Percentiles rank a stretch among this genome's conserved stretches.
Evolutionary conservation across 2,113 vertebrate species (phyloP).

Genomic region (Serilophus lunatus): DNA sequence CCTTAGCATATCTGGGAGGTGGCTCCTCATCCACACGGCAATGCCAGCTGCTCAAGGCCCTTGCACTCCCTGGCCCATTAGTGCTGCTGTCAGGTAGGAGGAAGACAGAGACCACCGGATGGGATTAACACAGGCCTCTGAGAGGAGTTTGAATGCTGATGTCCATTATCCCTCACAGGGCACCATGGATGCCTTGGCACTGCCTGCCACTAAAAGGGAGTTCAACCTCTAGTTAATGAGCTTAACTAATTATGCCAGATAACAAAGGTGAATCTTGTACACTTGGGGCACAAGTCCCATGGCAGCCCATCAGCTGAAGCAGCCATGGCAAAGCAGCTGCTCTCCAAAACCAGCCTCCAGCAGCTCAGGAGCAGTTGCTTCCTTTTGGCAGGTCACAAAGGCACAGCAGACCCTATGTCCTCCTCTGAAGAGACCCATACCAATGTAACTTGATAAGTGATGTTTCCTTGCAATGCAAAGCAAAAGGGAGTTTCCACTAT

Average conservation of each 20-base stretch:
- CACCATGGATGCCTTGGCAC: not conserved
- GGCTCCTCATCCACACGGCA: not conserved
- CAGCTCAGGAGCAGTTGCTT: not conserved
- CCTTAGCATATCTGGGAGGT: not conserved
- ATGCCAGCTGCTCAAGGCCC: not conserved
- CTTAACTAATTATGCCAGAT: not conserved
- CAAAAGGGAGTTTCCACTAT: not conserved
- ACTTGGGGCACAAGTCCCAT: not conserved
- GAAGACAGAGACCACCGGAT: not conserved
- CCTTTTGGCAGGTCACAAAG: not conserved
- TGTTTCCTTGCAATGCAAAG: not conserved
- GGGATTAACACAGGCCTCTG: not conserved
- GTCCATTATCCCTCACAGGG: fast-evolving
- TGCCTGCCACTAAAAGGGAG: not conserved
- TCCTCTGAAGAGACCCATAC: not conserved
- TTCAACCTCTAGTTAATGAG: not conserved
- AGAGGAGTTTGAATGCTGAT: fast-evolving
- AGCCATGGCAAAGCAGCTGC: not conserved
- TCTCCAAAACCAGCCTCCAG: not conserved
- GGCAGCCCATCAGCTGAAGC: not conserved
- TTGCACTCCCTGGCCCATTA: not conserved
- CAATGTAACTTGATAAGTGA: not conserved
- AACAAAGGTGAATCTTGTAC: not conserved
- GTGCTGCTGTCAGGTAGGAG: not conserved
- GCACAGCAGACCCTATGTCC: not conserved